Conservation (phyloP, 2,113 vertebrate genomes). For the Istiophorus platypterus region DNA sequence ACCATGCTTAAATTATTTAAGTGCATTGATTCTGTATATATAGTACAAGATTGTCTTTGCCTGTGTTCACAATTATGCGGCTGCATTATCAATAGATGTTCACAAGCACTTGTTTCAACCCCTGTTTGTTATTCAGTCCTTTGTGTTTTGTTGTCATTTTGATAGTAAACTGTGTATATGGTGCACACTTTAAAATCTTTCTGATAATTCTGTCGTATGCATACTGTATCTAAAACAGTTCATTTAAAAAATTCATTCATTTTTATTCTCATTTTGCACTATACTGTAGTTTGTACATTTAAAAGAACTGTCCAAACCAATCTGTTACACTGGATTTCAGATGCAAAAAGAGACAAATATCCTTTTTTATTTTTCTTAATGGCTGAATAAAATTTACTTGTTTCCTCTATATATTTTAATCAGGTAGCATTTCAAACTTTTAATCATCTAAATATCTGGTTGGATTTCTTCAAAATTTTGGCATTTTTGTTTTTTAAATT, state of each 20-base stretch:
- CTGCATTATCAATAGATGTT: conserved; percentile 66
- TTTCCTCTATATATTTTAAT: neutral
- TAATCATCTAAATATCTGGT: neutral
- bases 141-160: conserved; percentile 44
- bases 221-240: neutral
- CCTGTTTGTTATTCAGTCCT: conserved; percentile 38
- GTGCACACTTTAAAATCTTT: neutral
- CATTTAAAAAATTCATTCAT: neutral
- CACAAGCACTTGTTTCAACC: conserved; percentile 51
- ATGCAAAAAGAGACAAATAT: neutral
- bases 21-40: conserved; percentile 82
- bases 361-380: too few relatives aligned
- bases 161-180: neutral
- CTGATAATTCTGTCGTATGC: neutral
- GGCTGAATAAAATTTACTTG: neutral
- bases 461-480: neutral
- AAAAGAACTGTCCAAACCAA: neutral
- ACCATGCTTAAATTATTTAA: conserved; percentile 82
- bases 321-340: neutral
- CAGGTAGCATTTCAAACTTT: neutral
- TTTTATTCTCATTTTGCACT: neutral
- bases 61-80: conserved; percentile 57
- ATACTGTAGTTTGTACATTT: neutral
- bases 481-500: neutral
- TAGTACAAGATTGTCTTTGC: conserved; percentile 68